Conservation (phyloP, 2,113 vertebrate species). For the Stigmatopora argus region DNA sequence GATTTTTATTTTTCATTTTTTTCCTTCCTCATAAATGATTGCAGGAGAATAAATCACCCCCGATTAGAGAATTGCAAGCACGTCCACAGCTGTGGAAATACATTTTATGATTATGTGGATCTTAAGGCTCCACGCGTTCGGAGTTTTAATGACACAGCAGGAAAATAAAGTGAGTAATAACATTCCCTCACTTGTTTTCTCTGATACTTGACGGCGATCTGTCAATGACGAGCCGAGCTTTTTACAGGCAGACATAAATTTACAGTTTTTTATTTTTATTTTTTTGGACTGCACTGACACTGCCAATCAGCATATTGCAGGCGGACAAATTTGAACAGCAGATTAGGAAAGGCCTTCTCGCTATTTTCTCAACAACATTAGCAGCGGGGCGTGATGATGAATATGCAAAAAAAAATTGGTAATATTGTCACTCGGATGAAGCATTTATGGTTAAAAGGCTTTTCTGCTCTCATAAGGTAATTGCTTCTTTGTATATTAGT, state of each 20-base stretch:
- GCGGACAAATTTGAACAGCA: constrained; percentile 46
- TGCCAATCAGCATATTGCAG: constrained; percentile 42
- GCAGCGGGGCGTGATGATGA: constrained; percentile 14
- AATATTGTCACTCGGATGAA: not conserved
- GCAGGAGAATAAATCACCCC: not conserved
- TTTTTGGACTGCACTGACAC: constrained; percentile 5
- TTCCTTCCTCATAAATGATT: not conserved
- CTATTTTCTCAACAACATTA: constrained; percentile 32
- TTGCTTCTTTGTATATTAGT: no score
- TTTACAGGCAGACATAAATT: constrained; percentile 29
- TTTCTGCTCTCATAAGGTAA: not conserved
- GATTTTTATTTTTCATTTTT: not conserved
- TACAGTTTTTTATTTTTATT: not conserved
- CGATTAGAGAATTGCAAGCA: not conserved
- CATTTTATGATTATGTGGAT: constrained; percentile 18
- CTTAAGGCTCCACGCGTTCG: constrained; percentile 14
- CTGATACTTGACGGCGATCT: constrained; percentile 31
- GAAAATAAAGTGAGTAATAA: constrained; percentile 15
- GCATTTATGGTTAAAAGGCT: not conserved
- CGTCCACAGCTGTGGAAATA: constrained; percentile 12
- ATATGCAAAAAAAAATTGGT: constrained; percentile 17
- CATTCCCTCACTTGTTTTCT: constrained; percentile 22
- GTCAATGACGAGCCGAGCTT: constrained; percentile 19
- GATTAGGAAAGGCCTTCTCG: constrained; percentile 17
- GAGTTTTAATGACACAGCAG: constrained; percentile 18